Base-by-base conservation (phyloP, 1,140 invertebrate species). In the Habropoda laboriosa region DNA sequence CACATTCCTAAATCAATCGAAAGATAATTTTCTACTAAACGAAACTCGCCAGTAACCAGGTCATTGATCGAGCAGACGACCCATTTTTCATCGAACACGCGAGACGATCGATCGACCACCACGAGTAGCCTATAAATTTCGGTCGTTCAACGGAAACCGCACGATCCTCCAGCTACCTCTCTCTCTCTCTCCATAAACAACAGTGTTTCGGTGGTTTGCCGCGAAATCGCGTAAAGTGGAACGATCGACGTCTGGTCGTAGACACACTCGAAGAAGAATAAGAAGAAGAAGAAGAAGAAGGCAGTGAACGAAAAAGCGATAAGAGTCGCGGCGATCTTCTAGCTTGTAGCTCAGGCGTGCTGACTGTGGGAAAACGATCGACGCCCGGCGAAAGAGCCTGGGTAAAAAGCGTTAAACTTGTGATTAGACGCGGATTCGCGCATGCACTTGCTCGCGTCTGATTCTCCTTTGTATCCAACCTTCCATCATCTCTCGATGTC, bases 321-420 rank as follows among this genome's bases (percentile, higher is more conserved):
- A 88, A 89, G 82, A 84, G 74, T 79, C 80, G 81, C 80, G 35
- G 40, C 55, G 73, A 84, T 85, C n/a, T n/a, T n/a, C n/a, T n/a
- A n/a, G n/a, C n/a, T n/a, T 73, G 74, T 63, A 85, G 82, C 49
- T 58, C 66, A 75, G n/a, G 77, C 75, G 68, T 75, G 67, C 84
- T 83, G 84, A 87, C 90, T 91, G 90, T 91, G 90, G 90, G 90
- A 91, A 91, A 91, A 91, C 85, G 88, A 91, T 91, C 89, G 75
- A 71, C 72, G n/a, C 55, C 81, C 80, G 82, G 78, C 73, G 57
- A 85, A 86, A 86, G 83, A 85, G 77, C 68, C 47, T 42, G 24
- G 83, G 85, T 89, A 91, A 91, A 91, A 91, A 91, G 90, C 90
- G 90, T 91, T 88, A 91, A 90, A 91, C 88, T 88, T 81, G 84